Evolutionary conservation across 1,140 invertebrate species (phyloP), one percentile per base, ranked within the genome.

Genomic region (Ctenoplectra terminalis): DNA sequence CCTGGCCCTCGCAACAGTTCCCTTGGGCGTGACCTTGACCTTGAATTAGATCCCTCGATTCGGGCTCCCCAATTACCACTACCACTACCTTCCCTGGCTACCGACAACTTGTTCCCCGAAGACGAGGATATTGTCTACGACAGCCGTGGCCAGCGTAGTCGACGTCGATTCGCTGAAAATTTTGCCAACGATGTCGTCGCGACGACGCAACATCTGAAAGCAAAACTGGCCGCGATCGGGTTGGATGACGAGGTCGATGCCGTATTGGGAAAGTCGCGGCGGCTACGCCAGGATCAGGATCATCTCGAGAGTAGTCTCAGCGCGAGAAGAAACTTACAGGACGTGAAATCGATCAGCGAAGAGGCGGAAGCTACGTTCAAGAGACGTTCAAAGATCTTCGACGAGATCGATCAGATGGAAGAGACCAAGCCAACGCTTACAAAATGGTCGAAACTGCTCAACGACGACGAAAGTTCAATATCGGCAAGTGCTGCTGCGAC

Each of bases 381-480:
- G 34, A 83, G 89, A 0, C 88, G 92, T 0, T 89, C 92, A 0
- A 92, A 84, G 61, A 83, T 92, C 20, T 92, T 95, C 86, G 94
- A 95, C 43, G 93, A 92, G 48, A 20, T 80, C 60, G 94, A 94
- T 4, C 90, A 95, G 9, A 93, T 91, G 9, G 94, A 94, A 15
- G 93, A 94, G 8, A 40, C 94, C 94, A 90, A 94, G 48, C 89
- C 88, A 0, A 20, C 37, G 37, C 69, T 92, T 11, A 89, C 91
- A 1, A 91, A 89, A 46, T 94, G 93, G 92, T 88, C 92, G 0
- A 93, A 92, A 66, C 29, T 94, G 31, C 52, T 90, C n/a, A 72
- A 87, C 71, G 70, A 84, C 11, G 90, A 90, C 13, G 88, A 91
- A 0, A 89, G 86, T 0, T 43, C 79, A 61, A 15, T 83, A 9